Base-by-base conservation (phyloP, 2,888 invertebrate species). In the Sylvicola cinctus region DNA sequence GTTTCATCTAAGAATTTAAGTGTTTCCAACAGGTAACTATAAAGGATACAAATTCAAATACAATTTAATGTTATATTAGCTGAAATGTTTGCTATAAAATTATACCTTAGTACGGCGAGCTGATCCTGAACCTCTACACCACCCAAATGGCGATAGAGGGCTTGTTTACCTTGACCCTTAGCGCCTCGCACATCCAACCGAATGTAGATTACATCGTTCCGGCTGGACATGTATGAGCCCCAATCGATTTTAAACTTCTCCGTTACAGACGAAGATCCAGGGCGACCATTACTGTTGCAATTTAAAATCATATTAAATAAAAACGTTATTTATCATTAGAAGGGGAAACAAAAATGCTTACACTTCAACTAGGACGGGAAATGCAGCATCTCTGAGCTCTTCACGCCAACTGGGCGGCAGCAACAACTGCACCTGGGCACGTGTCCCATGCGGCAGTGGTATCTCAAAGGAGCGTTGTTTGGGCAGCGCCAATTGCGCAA, bases 71-170 rank as follows among this genome's bases (percentile, higher is more conserved):
- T 25, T 25, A 25, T 25, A n/a, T n/a, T n/a, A n/a, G n/a, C n/a
- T 25, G 11, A 25, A 8, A 11, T 25, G 25, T 25, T 25, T 25
- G 25, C 25, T 25, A 25, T 8, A 25, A 25, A 25, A 25, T 8
- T 11, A 8, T 25, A 25, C 68, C 73, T 74, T 52, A 84, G 64
- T 47, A 83, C 88, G 47, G 74, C 74, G 49, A 91, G 70, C 61
- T 91, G 88, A 64, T 91, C 91, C 48, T 84, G 78, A 28, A 90
- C 84, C 60, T 91, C 91, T 29, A 81, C 74, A 35, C 83, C 83
- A 4, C 91, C 91, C 36, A 93, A 66, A 37, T 74, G 72, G 27
- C 78, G 75, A 50, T 83, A 83, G 32, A 88, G 65, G 39, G 79
- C 68, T 40, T 78, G 73, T 45, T 81, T 74, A 32, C 87, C 85